A percentile compares a stretch with the other conserved stretches of the same genome.
These are phyloP conservation scores for Elaphurus davidianus DNA, from an alignment of 2,113 vertebrate species.

Conservation along the genomic window DNA sequence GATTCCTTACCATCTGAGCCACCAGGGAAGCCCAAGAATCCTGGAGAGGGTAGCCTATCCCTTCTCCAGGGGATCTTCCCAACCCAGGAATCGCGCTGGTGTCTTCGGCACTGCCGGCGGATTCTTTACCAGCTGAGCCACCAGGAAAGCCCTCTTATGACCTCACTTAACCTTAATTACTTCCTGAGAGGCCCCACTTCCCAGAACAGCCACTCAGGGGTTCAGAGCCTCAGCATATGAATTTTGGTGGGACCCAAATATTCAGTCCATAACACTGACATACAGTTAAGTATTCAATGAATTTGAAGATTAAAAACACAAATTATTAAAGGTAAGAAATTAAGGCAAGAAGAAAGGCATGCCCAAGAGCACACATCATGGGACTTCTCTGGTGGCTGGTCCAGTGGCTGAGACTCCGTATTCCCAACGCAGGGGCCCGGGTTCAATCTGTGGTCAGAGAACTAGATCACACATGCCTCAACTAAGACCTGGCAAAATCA, in stretches of 20 bases:
- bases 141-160: not conserved
- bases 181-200: not conserved
- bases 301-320: not conserved
- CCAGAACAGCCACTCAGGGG: not conserved
- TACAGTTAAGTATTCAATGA: not conserved
- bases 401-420: not conserved
- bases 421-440: not conserved
- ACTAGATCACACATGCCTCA: not conserved
- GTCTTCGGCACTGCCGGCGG: not conserved
- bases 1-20: not conserved
- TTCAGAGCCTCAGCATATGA: not conserved
- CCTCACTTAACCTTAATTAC: not conserved
- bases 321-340: not conserved
- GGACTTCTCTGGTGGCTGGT: fast-evolving
- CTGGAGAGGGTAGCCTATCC: not conserved
- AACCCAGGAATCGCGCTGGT: not conserved
- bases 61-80: not conserved
- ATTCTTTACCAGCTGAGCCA: not conserved
- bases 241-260: not conserved
- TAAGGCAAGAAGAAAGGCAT: not conserved
- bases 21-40: not conserved
- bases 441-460: not conserved
- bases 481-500: not conserved
- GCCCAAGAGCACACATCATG: no score
- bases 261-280: not conserved